A percentile compares a stretch with the other conserved stretches of the same genome.
These are phyloP conservation scores for Ataeniobius toweri DNA, from an alignment of 2,797 vertebrate genomes.

Conservation along the genomic window DNA sequence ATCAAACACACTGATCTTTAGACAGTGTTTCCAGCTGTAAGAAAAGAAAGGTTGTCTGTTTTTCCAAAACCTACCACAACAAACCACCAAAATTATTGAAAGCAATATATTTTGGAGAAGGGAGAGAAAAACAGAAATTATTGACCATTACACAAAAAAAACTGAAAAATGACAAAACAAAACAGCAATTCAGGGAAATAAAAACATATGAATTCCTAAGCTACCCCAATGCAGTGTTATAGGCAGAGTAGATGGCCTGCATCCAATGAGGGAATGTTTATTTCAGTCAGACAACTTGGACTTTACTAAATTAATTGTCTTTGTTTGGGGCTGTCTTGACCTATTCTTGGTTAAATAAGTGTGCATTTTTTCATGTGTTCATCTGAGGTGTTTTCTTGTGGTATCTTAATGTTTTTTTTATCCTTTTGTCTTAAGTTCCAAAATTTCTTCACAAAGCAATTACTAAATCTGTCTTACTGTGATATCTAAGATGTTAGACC, in stretches of 20 bases:
- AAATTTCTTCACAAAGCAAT: not conserved
- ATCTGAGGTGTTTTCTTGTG: not conserved
- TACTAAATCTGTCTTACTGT: conserved; percentile 29
- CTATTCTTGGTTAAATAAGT: not conserved
- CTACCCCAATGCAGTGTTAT: not conserved
- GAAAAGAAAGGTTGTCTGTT: not conserved
- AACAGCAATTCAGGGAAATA: not conserved
- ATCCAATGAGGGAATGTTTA: not conserved
- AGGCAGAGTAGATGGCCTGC: not conserved
- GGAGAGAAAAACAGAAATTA: not conserved
- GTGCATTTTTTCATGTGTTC: not conserved
- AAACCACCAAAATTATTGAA: not conserved
- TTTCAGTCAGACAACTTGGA: not conserved
- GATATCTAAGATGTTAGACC: conserved; percentile 4
- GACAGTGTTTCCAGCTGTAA: not conserved
- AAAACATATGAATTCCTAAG: not conserved
- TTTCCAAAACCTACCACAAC: not conserved
- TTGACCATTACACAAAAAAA: not conserved
- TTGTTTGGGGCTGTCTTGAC: not conserved
- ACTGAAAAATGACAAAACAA: not conserved
- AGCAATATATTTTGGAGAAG: not conserved
- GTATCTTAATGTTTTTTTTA: conserved; percentile 26
- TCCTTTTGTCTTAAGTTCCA: not conserved
- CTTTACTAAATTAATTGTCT: not conserved
- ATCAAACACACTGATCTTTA: not conserved